Conservation (phyloP, 2,888 invertebrate genomes). For the Acanthococcus lagerstroemiae region DNA sequence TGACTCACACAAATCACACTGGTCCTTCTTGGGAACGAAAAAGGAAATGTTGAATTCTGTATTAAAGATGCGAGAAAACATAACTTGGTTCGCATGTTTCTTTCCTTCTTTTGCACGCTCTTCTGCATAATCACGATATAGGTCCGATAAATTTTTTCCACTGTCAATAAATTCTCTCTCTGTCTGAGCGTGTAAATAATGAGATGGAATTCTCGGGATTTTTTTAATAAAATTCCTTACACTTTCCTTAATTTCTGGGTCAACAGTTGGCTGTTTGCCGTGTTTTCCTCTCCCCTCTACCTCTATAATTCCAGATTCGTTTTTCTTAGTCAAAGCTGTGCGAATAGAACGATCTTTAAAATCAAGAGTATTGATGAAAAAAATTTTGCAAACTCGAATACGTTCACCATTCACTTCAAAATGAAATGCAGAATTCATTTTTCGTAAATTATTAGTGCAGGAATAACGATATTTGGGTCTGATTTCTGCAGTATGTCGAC, state of each 20-base stretch:
- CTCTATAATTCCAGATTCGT: slow-evolving; percentile 33
- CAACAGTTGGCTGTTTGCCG: slow-evolving; percentile 35
- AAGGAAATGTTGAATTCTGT: slow-evolving; percentile 32
- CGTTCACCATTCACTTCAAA: slow-evolving; percentile 34
- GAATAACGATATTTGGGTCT: slow-evolving; percentile 36
- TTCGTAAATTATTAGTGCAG: slow-evolving; percentile 34
- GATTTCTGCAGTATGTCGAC: slow-evolving; percentile 32
- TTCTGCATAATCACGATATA: slow-evolving; percentile 37
- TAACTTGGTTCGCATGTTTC: slow-evolving; percentile 30
- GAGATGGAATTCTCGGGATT: slow-evolving; percentile 38
- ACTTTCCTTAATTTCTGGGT: slow-evolving; percentile 34
- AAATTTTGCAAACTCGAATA: slow-evolving; percentile 34
- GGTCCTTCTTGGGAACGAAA: slow-evolving; percentile 32
- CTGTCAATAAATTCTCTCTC: slow-evolving; percentile 38
- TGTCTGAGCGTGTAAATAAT: slow-evolving; percentile 36
- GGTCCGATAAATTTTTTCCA: slow-evolving; percentile 35
- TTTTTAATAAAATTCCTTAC: slow-evolving; percentile 36
- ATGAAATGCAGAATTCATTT: slow-evolving; percentile 36
- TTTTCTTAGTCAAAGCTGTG: slow-evolving; percentile 33
- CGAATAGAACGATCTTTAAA: slow-evolving; percentile 35
- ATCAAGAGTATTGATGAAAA: slow-evolving; percentile 27
- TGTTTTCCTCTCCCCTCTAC: slow-evolving; percentile 38
- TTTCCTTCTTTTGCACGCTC: slow-evolving; percentile 29
- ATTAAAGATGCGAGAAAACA: slow-evolving; percentile 28
- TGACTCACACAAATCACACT: slow-evolving; percentile 5